These are phyloP conservation scores for Cephalotes varians DNA, from an alignment of 2,888 invertebrate species.

Conservation along the genomic window DNA sequence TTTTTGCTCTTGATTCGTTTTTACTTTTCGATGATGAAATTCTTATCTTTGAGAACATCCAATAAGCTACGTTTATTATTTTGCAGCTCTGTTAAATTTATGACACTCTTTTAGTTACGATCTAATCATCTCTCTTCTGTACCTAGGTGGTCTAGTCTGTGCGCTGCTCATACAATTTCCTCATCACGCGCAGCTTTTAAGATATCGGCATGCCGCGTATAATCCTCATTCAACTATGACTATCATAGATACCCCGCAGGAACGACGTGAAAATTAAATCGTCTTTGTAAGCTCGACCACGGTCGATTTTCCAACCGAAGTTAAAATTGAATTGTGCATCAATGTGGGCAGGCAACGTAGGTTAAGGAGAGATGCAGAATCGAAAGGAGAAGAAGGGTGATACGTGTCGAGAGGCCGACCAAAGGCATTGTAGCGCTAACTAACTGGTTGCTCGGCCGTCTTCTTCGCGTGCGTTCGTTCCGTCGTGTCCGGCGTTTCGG, in stretches of 20 bases:
- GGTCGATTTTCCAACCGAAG: slow-evolving; percentile 1
- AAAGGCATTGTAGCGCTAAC: slow-evolving; percentile 50
- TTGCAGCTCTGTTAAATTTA: background rate
- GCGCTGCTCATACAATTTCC: background rate
- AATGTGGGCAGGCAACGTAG: slow-evolving; percentile 5
- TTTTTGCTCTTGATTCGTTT: background rate
- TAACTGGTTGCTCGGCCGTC: slow-evolving; percentile 51
- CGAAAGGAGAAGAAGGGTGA: background rate
- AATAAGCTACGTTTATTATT: background rate
- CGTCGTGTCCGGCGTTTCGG: slow-evolving; percentile 74
- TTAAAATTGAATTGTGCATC: slow-evolving; percentile 28
- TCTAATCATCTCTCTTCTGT: background rate
- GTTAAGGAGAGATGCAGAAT: background rate
- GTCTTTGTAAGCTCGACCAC: slow-evolving; percentile 21
- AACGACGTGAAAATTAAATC: slow-evolving; percentile 29
- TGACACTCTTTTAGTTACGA: background rate
- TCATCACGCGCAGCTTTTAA: background rate
- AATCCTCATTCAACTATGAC: background rate
- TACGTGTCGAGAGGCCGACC: slow-evolving; percentile 31
- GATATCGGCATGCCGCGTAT: background rate
- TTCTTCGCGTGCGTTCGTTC: slow-evolving; percentile 70
- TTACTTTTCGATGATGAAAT: background rate
- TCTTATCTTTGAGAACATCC: background rate
- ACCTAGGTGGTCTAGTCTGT: background rate
- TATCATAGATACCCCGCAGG: background rate